Conservation (phyloP, 2,888 invertebrate genomes). For the Xestobium rufovillosum region DNA sequence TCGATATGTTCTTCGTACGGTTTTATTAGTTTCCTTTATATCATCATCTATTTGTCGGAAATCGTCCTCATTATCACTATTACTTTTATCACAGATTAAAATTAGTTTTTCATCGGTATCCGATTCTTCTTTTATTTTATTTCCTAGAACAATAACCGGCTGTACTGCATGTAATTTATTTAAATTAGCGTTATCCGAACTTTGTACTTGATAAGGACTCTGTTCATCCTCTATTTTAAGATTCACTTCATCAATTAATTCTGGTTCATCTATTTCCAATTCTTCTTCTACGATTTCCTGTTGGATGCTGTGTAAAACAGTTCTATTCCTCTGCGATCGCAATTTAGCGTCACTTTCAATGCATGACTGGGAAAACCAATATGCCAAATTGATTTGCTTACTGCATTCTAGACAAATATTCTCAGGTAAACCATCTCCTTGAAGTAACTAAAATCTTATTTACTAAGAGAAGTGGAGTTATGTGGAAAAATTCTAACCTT, state of each 20-base stretch:
- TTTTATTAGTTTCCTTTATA: neutral
- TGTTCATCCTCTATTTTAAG: no score
- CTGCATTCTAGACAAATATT: slow-evolving; percentile 35
- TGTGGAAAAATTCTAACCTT: slow-evolving; percentile 22
- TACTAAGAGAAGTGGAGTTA: neutral
- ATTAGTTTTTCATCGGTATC: no score
- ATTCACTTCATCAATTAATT: no score
- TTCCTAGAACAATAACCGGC: no score
- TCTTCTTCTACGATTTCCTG: slow-evolving; percentile 6
- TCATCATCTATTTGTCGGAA: no score
- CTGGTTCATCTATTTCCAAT: neutral
- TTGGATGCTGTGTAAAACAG: slow-evolving; percentile 4
- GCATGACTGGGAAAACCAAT: slow-evolving; percentile 32
- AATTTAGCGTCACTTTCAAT: slow-evolving; percentile 32
- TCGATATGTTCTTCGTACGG: neutral
- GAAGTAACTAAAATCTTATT: slow-evolving; percentile 26
- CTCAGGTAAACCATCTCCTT: slow-evolving; percentile 34
- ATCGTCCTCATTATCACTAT: no score
- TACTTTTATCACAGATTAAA: no score
- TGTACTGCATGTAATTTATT: no score
- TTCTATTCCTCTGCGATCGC: slow-evolving; percentile 2
- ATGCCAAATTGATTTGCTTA: slow-evolving; percentile 27
- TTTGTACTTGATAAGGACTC: no score
- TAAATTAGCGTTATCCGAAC: no score
- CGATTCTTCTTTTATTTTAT: no score